These are phyloP conservation scores for Hydrolagus affinis DNA, from an alignment of 2,113 vertebrate genomes.

Conservation along the genomic window DNA sequence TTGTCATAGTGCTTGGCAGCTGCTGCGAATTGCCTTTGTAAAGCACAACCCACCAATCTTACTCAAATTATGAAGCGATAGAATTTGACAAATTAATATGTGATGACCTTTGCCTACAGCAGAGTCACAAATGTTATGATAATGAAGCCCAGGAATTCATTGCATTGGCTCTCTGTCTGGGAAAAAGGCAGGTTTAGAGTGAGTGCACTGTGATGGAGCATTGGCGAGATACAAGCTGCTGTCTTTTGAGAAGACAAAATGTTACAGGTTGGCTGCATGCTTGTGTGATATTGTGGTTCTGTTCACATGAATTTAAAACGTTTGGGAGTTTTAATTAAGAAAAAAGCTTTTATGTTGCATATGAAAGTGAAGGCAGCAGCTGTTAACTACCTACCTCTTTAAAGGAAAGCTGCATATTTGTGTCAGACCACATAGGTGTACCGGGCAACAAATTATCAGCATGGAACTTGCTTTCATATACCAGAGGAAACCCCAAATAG, in stretches of 20 bases:
- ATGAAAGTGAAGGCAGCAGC: background rate
- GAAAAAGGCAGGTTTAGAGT: conserved; percentile 37
- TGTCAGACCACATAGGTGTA: background rate
- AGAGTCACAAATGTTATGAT: conserved; percentile 49
- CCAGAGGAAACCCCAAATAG: background rate
- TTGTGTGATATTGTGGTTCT: background rate
- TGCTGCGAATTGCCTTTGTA: background rate
- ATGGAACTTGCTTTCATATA: background rate
- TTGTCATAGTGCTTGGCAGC: background rate
- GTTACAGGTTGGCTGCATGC: conserved; percentile 33
- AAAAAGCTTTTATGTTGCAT: background rate
- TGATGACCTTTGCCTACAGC: conserved; percentile 47
- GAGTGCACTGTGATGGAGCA: conserved; percentile 16
- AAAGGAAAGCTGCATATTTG: background rate
- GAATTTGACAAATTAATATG: conserved; percentile 52
- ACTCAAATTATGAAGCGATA: conserved; percentile 45
- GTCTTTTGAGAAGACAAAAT: conserved; percentile 40
- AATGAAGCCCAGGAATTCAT: conserved; percentile 45
- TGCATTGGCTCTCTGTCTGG: conserved; percentile 44
- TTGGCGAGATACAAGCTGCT: conserved; percentile 41
- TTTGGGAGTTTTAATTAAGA: background rate
- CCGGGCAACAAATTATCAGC: background rate
- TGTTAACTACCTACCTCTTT: background rate
- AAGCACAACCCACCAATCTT: background rate
- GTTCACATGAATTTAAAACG: background rate